Conservation (phyloP, 2,888 invertebrate genomes). For the Drosophila peninsularis region DNA sequence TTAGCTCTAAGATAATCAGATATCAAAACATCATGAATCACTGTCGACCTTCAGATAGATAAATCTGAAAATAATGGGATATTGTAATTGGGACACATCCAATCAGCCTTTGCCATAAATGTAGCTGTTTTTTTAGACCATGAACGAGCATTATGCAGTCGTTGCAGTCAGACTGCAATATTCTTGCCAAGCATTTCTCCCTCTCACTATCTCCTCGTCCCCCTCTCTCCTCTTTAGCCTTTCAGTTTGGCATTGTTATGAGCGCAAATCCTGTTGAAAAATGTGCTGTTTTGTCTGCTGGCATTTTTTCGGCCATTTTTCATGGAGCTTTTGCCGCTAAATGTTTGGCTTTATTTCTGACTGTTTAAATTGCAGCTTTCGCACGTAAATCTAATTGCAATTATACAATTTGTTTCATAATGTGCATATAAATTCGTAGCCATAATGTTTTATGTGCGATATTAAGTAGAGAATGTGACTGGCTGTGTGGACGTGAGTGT, state of each 20-base stretch:
- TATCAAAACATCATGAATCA: too few species aligned
- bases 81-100: background rate
- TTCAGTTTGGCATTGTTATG: slow-evolving; percentile 5
- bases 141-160: background rate
- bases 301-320: slow-evolving; percentile 28
- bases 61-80: background rate
- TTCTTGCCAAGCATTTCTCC: background rate
- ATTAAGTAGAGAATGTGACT: slow-evolving; percentile 21
- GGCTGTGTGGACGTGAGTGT: background rate
- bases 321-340: slow-evolving; percentile 11
- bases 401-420: slow-evolving; percentile 74
- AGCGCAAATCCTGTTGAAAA: slow-evolving; percentile 30
- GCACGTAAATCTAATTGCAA: slow-evolving; percentile 72
- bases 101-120: background rate
- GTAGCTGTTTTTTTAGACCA: background rate
- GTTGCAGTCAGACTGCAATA: background rate
- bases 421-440: slow-evolving; percentile 53
- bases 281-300: slow-evolving; percentile 26
- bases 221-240: background rate
- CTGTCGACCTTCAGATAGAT: background rate
- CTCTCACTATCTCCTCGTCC: slow-evolving; percentile 1
- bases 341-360: slow-evolving; percentile 18
- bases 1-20: too few species aligned
- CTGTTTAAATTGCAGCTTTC: slow-evolving; percentile 50
- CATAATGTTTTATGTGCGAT: slow-evolving; percentile 39